Percentiles rank a stretch among this genome's conserved stretches.
Conservation (phyloP, 2,797 vertebrate genomes). For the Lophura swinhoii region DNA sequence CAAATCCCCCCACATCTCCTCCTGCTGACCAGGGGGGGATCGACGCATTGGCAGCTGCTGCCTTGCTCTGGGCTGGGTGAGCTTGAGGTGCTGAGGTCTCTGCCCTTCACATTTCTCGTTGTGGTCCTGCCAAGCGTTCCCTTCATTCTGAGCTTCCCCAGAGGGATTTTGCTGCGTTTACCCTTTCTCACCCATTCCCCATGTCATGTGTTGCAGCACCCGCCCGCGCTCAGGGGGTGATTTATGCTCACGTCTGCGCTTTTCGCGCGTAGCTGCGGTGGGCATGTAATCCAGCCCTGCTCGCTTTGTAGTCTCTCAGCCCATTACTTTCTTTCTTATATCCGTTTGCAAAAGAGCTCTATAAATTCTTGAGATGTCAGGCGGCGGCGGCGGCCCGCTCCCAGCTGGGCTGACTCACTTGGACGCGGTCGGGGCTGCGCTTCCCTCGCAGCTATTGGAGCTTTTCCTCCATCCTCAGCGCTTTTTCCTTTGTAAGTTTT, state of each 20-base stretch:
- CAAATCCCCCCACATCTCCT: constrained; percentile 49
- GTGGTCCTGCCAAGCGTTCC: fast-evolving
- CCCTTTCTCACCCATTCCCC: background rate
- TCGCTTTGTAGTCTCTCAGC: constrained; percentile 42
- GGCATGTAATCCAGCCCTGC: constrained; percentile 15
- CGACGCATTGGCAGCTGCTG: background rate
- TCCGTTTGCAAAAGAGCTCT: constrained; percentile 62
- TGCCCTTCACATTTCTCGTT: fast-evolving
- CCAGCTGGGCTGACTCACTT: constrained; percentile 65
- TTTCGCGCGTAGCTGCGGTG: background rate
- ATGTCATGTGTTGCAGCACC: background rate
- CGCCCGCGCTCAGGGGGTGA: background rate
- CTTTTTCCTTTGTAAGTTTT: constrained; percentile 19
- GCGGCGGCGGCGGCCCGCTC: constrained; percentile 51
- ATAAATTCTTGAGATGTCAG: constrained; percentile 61
- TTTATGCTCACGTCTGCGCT: constrained; percentile 16
- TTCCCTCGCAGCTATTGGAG: constrained; percentile 51
- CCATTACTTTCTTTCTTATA: constrained; percentile 58
- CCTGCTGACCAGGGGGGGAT: background rate
- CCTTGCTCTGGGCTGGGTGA: background rate
- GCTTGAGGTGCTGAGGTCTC: background rate
- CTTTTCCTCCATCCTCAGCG: constrained; percentile 21
- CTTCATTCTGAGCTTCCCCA: background rate
- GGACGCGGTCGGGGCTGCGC: background rate
- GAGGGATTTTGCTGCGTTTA: background rate